A percentile compares a stretch with the other conserved stretches of the same genome.
phyloP scores from a whole-genome alignment of 2,797 vertebrate genomes.

The Smutsia gigantea region DNA sequence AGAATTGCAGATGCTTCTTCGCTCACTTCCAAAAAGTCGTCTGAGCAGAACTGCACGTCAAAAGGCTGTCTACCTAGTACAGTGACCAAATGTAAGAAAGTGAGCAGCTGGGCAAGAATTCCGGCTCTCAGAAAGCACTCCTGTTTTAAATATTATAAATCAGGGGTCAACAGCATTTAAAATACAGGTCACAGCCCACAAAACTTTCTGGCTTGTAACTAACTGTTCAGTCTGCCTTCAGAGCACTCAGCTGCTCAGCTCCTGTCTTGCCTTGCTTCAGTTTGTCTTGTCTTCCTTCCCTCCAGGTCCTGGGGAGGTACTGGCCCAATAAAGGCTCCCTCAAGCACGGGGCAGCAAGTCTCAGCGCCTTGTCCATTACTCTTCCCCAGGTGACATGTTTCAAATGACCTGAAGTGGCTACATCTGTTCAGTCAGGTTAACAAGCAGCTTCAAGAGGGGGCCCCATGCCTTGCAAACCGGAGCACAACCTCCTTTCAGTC shows the following conservation, averaged over 20 bases:
- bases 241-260: not conserved
- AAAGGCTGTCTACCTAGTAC: not conserved
- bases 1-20: not conserved
- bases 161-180: not conserved
- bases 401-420: not conserved
- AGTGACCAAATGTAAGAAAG: not conserved
- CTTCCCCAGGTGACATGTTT: not conserved
- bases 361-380: not conserved
- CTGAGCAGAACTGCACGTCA: not conserved
- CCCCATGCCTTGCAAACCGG: not conserved
- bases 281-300: not conserved
- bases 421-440: not conserved
- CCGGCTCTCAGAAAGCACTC: not conserved
- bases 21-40: not conserved
- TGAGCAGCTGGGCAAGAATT: not conserved
- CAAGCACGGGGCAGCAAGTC: not conserved
- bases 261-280: not conserved
- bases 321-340: not conserved
- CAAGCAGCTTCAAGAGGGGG: not conserved
- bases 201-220: not conserved
- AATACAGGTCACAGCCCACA: not conserved
- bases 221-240: not conserved
- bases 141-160: not conserved
- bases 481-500: fast-evolving
- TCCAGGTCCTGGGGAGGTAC: not conserved